Evolutionary conservation across 2,113 vertebrate species (phyloP).

Genomic region (Chinchilla lanigera): DNA sequence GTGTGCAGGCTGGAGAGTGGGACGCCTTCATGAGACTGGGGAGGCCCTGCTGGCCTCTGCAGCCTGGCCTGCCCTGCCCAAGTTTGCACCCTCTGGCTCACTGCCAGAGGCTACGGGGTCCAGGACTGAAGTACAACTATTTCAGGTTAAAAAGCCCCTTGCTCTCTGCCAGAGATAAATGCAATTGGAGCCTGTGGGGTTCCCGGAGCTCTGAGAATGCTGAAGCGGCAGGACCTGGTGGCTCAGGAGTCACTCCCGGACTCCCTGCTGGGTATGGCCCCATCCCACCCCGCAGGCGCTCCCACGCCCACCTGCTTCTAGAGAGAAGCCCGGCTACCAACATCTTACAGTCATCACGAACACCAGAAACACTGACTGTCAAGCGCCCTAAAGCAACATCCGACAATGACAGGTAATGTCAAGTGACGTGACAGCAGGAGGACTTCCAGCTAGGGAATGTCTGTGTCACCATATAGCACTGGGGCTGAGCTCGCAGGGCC

Average conservation of each 20-base stretch:
- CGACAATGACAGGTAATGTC: not conserved
- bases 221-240: not conserved
- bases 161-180: not conserved
- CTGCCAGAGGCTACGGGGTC: not conserved
- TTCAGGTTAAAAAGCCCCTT: not conserved
- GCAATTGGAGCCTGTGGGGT: not conserved
- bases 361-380: not conserved
- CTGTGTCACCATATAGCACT: not conserved
- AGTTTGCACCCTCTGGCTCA: not conserved
- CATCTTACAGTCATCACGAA: not conserved
- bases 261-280: rapidly evolving
- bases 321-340: not conserved
- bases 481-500: not conserved
- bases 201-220: not conserved
- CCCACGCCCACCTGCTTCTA: not conserved
- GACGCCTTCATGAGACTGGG: not conserved
- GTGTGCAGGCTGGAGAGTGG: not conserved
- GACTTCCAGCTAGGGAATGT: not conserved
- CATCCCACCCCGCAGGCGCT: not conserved
- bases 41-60: not conserved
- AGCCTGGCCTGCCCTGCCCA: not conserved
- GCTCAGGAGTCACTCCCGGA: not conserved
- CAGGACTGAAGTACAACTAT: not conserved
- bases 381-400: not conserved
- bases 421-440: not conserved